Evolutionary conservation across 2,888 invertebrate species (phyloP).

Genomic region (Hedychridium roseum): DNA sequence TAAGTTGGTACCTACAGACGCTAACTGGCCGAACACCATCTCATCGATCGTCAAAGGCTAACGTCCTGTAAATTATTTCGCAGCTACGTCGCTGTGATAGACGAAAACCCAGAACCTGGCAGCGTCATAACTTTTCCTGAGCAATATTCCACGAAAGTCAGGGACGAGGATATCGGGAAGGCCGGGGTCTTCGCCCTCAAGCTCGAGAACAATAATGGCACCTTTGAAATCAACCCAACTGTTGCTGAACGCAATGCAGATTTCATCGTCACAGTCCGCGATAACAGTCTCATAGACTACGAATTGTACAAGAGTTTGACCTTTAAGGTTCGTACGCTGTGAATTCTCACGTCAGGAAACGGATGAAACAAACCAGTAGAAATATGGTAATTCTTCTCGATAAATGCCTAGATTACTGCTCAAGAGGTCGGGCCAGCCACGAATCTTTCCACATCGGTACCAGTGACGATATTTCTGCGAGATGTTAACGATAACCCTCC

Average conservation of each 20-base stretch:
- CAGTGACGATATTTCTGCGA: conserved; percentile 80
- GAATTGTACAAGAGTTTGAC: conserved; percentile 79
- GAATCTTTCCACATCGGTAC: conserved; percentile 77
- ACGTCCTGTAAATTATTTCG: conserved; percentile 5
- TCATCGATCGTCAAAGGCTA: too few relatives aligned
- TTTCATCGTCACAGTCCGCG: conserved; percentile 84
- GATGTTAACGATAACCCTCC: conserved; percentile 92
- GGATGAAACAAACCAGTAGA: background rate
- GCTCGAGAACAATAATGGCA: conserved; percentile 82
- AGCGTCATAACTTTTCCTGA: conserved; percentile 76
- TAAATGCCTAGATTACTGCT: conserved; percentile 79
- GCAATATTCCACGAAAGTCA: conserved; percentile 76
- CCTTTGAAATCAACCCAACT: conserved; percentile 87
- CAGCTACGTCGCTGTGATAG: conserved; percentile 78
- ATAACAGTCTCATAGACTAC: conserved; percentile 84
- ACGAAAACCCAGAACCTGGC: conserved; percentile 86
- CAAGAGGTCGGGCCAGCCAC: conserved; percentile 81
- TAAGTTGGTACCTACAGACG: conserved; percentile 70
- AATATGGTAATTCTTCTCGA: background rate
- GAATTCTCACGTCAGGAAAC: too few relatives aligned
- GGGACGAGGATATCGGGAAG: conserved; percentile 82
- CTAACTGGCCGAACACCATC: too few relatives aligned
- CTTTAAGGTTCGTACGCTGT: conserved; percentile 71
- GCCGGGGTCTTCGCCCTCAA: conserved; percentile 83
- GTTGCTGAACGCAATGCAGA: conserved; percentile 81